phyloP scores from a whole-genome alignment of 2,113 vertebrate species.

The Tichodroma muraria region DNA sequence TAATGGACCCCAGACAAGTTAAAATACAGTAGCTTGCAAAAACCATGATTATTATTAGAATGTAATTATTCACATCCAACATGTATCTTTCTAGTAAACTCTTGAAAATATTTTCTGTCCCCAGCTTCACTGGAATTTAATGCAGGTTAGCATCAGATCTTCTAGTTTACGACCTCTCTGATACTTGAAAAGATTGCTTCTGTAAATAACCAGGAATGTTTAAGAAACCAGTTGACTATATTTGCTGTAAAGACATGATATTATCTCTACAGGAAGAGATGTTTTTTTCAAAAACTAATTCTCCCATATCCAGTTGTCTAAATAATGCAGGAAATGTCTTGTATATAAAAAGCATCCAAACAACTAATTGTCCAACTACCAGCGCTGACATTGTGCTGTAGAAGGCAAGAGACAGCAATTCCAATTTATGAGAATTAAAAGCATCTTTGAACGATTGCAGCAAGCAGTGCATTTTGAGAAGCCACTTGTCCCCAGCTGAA shows the following conservation, averaged over 20 bases:
- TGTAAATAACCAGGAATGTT: background rate
- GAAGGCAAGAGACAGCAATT: background rate
- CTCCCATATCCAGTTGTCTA: background rate
- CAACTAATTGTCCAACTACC: background rate
- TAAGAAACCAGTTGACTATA: background rate
- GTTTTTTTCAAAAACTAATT: background rate
- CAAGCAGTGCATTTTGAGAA: background rate
- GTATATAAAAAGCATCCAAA: background rate
- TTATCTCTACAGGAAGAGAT: background rate
- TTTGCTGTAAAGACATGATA: background rate
- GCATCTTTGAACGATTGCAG: accelerated
- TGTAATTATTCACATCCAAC: background rate
- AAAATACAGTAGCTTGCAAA: conserved; percentile 32
- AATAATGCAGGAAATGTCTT: background rate
- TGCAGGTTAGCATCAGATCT: background rate
- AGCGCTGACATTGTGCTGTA: accelerated
- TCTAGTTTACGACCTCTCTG: background rate
- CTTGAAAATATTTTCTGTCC: background rate
- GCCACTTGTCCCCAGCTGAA: background rate
- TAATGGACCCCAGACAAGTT: conserved; percentile 62
- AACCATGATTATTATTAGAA: background rate
- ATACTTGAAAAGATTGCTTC: background rate
- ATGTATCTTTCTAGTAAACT: background rate
- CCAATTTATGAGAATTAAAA: background rate
- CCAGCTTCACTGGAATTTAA: background rate